A percentile compares a stretch with the other conserved stretches of the same genome.
phyloP scores from a whole-genome alignment of 2,797 vertebrate species.

The Gadopsis marmoratus region DNA sequence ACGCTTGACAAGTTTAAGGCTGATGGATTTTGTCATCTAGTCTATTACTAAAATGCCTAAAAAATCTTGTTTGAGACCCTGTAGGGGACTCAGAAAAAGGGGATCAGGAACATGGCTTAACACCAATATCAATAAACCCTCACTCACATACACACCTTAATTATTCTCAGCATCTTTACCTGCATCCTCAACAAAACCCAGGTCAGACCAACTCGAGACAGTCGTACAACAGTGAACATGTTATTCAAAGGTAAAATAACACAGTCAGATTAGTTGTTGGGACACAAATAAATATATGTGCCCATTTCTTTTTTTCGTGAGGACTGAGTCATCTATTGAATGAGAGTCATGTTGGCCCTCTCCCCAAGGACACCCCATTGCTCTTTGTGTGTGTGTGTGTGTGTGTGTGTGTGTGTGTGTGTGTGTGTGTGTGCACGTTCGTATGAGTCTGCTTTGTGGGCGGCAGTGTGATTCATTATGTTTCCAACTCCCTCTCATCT shows the following conservation, averaged over 20 bases:
- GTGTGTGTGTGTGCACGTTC: slow-evolving; percentile 17
- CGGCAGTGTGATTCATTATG: slow-evolving; percentile 70
- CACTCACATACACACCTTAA: neutral
- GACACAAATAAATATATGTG: slow-evolving; percentile 28
- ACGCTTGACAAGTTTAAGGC: slow-evolving; percentile 34
- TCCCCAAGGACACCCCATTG: slow-evolving; percentile 63
- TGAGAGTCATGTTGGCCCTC: slow-evolving; percentile 39
- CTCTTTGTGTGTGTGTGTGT: slow-evolving; percentile 36
- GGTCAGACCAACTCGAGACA: neutral
- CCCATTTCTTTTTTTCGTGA: slow-evolving; percentile 34
- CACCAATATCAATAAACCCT: neutral
- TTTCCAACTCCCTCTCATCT: slow-evolving; percentile 60
- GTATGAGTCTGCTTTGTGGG: slow-evolving; percentile 50
- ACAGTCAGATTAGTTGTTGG: slow-evolving; percentile 29
- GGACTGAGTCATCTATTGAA: slow-evolving; percentile 62
- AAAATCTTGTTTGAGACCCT: neutral
- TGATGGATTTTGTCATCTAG: slow-evolving; percentile 38
- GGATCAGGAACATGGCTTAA: neutral
- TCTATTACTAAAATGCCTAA: slow-evolving; percentile 23
- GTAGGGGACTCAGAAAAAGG: neutral
- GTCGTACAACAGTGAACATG: slow-evolving; percentile 11
- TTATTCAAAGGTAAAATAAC: slow-evolving; percentile 32
- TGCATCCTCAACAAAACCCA: slow-evolving; percentile 20
- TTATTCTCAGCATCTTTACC: neutral
- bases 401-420: slow-evolving; percentile 19